These are phyloP conservation scores for Wiebesia pumilae DNA, from an alignment of 1,140 invertebrate genomes.

Conservation along the genomic window DNA sequence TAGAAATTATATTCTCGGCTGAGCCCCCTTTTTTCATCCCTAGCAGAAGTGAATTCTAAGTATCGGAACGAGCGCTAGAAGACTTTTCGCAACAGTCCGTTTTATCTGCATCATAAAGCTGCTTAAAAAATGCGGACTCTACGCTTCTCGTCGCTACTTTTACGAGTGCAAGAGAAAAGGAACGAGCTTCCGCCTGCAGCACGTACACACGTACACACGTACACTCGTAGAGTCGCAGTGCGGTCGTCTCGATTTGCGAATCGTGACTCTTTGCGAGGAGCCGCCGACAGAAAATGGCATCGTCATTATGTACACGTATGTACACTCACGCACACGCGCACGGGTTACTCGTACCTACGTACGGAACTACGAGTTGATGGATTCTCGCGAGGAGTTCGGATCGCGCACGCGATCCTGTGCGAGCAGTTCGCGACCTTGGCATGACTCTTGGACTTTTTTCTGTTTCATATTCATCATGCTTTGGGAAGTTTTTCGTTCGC, in stretches of 20 bases:
- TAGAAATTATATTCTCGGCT: background rate
- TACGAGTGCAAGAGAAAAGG: conserved; percentile 31
- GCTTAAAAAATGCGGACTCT: background rate
- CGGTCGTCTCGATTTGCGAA: conserved; percentile 47
- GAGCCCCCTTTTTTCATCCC: background rate
- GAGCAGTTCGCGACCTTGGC: conserved; percentile 61
- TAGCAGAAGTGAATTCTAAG: background rate
- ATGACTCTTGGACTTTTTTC: conserved; percentile 30
- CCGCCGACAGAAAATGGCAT: conserved; percentile 64
- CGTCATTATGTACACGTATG: conserved; percentile 61
- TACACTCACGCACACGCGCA: background rate
- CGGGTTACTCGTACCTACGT: conserved; percentile 23
- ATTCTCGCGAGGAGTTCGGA: conserved; percentile 56
- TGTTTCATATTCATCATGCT: background rate
- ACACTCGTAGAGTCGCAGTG: conserved; percentile 36
- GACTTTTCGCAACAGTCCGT: background rate
- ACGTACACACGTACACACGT: conserved; percentile 14
- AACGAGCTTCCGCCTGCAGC: conserved; percentile 31
- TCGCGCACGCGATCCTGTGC: conserved; percentile 67
- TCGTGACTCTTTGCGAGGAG: conserved; percentile 68
- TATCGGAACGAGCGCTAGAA: background rate
- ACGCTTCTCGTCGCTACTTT: conserved; percentile 17
- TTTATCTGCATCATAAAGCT: background rate
- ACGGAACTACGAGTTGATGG: conserved; percentile 37
- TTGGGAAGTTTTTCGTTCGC: background rate